Conservation (phyloP, 2,888 invertebrate species). For the Napeogenes inachia region DNA sequence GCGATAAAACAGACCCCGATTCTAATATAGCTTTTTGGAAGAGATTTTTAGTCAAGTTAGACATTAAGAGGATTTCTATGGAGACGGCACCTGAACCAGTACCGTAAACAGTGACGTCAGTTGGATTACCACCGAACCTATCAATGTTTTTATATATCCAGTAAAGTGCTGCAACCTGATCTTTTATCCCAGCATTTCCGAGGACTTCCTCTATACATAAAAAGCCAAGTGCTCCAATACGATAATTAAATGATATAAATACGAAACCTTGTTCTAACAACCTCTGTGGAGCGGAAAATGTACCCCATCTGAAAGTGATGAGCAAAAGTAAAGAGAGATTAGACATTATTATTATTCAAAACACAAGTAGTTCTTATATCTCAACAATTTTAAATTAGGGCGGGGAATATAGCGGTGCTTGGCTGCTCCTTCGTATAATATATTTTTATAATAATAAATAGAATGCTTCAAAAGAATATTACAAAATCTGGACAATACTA, state of each 20-base stretch:
- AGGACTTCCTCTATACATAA: constrained; percentile 52
- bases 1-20: constrained; percentile 61
- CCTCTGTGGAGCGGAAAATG: constrained; percentile 44
- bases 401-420: no score
- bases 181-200: constrained; percentile 67
- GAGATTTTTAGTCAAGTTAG: constrained; percentile 49
- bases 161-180: constrained; percentile 62
- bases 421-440: no score
- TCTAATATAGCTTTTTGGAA: constrained; percentile 60
- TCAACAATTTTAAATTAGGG: no score
- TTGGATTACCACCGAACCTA: constrained; percentile 59
- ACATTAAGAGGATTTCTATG: constrained; percentile 53
- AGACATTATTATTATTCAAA: no score
- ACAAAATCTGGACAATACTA: no score
- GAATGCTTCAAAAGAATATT: no score
- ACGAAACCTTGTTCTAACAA: constrained; percentile 50
- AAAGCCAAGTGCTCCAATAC: constrained; percentile 65
- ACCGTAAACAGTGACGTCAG: constrained; percentile 59
- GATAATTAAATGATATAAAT: constrained; percentile 62
- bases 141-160: constrained; percentile 66
- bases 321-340: no score
- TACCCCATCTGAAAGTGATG: constrained; percentile 55
- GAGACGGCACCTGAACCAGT: constrained; percentile 59
- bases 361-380: no score
- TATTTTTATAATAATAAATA: no score